These are phyloP conservation scores for Plutella xylostella DNA, from an alignment of 2,888 invertebrate genomes.

Conservation along the genomic window DNA sequence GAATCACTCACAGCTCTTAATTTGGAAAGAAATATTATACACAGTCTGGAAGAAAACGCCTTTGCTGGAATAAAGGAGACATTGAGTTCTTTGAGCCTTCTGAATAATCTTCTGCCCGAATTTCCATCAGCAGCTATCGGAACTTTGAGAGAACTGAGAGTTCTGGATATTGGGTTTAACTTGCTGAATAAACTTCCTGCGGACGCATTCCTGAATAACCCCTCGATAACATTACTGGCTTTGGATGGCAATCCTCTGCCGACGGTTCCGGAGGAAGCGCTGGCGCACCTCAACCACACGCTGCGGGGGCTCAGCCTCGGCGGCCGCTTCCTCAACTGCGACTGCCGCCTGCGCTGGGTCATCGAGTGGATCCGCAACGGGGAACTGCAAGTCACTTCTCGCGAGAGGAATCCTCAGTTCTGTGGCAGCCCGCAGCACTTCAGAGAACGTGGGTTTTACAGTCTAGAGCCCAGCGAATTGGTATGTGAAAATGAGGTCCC, in stretches of 20 bases:
- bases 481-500: constrained; percentile 65
- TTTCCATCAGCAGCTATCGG: constrained; percentile 87
- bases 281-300: constrained; percentile 83
- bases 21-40: constrained; percentile 88
- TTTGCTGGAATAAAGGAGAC: constrained; percentile 85
- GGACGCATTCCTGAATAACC: constrained; percentile 84
- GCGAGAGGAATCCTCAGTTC: constrained; percentile 93
- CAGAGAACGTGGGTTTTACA: constrained; percentile 86
- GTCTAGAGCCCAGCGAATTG: constrained; percentile 83
- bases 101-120: constrained; percentile 89
- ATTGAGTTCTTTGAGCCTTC: constrained; percentile 86
- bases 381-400: constrained; percentile 91
- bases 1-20: constrained; percentile 88
- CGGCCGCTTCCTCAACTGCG: constrained; percentile 88
- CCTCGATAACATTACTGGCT: constrained; percentile 86
- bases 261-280: constrained; percentile 83
- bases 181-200: constrained; percentile 83
- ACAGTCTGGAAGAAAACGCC: constrained; percentile 79
- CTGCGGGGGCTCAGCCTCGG: constrained; percentile 89
- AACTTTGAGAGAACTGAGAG: constrained; percentile 82
- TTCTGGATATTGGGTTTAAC: constrained; percentile 93
- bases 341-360: constrained; percentile 90
- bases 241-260: constrained; percentile 91
- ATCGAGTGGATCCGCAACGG: constrained; percentile 90
- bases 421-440: constrained; percentile 87